These are phyloP conservation scores for Oligia strigilis DNA, from an alignment of 2,888 invertebrate genomes.

Conservation along the genomic window DNA sequence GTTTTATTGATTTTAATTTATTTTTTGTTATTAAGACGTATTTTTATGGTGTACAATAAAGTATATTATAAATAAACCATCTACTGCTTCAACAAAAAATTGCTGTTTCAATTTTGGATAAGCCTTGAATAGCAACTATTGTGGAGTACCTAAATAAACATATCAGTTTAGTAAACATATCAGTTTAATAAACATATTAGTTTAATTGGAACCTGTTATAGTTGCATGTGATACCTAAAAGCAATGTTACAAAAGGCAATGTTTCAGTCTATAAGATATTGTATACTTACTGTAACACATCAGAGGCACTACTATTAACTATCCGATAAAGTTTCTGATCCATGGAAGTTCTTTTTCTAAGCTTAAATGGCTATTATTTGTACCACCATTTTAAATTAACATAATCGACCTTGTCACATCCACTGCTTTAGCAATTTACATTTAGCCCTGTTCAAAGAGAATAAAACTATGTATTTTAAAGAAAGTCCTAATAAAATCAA, in stretches of 20 bases:
- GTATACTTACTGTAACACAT: slow-evolving; percentile 36
- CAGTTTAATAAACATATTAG: not conserved
- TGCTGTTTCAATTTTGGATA: not conserved
- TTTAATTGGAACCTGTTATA: not conserved
- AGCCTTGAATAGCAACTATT: not conserved
- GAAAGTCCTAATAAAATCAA: slow-evolving; percentile 18
- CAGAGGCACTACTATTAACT: slow-evolving; percentile 1
- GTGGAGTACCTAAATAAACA: not conserved
- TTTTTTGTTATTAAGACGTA: not conserved
- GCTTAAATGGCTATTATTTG: slow-evolving; percentile 12
- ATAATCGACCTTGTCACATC: not conserved
- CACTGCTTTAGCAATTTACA: slow-evolving; percentile 19
- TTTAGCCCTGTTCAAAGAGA: slow-evolving; percentile 30
- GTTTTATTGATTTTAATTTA: not conserved
- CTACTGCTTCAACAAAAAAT: not conserved
- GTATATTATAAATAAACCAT: not conserved
- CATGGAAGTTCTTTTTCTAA: slow-evolving; percentile 25
- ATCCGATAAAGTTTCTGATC: slow-evolving; percentile 13
- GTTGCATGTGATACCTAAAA: not conserved
- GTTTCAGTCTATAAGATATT: not conserved
- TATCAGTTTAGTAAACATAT: not conserved
- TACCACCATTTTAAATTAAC: slow-evolving; percentile 9
- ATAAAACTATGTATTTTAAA: slow-evolving; percentile 22
- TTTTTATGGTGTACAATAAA: no score
- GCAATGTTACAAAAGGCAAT: not conserved